These are phyloP conservation scores for Anarhynchus alexandrinus DNA, from an alignment of 2,113 vertebrate genomes.

Conservation along the genomic window DNA sequence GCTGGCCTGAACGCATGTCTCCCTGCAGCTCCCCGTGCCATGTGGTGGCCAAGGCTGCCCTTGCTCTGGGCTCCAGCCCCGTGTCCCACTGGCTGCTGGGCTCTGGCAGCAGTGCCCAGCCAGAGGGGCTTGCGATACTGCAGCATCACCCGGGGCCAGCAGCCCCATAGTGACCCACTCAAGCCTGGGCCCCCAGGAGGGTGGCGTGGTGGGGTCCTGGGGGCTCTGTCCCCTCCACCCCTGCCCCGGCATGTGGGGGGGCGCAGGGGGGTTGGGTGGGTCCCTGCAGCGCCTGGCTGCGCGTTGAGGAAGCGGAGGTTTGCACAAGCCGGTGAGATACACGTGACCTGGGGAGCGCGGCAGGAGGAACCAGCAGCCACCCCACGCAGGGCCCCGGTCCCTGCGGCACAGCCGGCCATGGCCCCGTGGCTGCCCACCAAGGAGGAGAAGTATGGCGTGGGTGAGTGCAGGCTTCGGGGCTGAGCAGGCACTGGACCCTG, in stretches of 20 bases:
- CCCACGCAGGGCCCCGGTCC: background rate
- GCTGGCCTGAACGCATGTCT: accelerated
- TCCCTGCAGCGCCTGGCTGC: background rate
- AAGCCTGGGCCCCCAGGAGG: accelerated
- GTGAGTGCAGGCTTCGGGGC: background rate
- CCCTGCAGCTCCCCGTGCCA: accelerated
- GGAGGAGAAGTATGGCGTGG: slow-evolving; percentile 48
- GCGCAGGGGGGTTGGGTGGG: accelerated
- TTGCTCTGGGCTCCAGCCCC: accelerated
- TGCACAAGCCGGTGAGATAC: background rate
- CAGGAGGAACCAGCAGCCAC: background rate
- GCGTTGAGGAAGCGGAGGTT: background rate
- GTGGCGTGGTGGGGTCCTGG: accelerated
- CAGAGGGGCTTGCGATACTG: accelerated
- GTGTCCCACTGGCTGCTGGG: accelerated
- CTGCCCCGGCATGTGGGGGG: accelerated
- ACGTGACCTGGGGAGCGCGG: background rate
- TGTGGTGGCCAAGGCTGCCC: accelerated
- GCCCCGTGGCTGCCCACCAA: slow-evolving; percentile 50
- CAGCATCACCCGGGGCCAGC: accelerated
- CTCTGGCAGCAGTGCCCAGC: background rate
- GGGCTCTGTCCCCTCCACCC: accelerated
- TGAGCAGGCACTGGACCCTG: accelerated
- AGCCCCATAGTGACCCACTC: background rate
- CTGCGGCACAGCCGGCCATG: background rate